Evolutionary conservation across 2,797 vertebrate genomes (phyloP).

Genomic region (Otolemur crassicaudatus): DNA sequence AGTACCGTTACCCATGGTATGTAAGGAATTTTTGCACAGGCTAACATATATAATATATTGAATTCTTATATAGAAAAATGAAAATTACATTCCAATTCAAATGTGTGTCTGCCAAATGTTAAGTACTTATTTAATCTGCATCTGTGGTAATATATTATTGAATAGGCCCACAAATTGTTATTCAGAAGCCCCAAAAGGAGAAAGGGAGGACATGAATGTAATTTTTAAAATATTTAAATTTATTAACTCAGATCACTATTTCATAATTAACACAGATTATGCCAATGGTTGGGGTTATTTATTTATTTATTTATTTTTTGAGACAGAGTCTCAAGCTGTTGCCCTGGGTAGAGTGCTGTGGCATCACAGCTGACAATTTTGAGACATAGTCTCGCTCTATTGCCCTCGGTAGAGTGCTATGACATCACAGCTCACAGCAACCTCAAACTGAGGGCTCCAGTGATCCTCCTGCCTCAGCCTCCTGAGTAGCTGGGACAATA

Average conservation of each 20-base stretch:
- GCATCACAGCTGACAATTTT: too few relatives aligned
- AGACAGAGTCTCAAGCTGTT: too few relatives aligned
- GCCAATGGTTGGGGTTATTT: too few relatives aligned
- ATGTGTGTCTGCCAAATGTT: background rate
- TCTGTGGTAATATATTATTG: background rate
- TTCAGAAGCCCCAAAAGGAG: background rate
- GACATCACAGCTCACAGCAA: too few relatives aligned
- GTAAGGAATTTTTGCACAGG: background rate
- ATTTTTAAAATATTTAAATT: slow-evolving; percentile 37
- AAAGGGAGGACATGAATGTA: background rate
- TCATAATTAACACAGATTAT: background rate
- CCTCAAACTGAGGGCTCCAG: too few relatives aligned
- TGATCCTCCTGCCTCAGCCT: too few relatives aligned
- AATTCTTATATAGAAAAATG: background rate
- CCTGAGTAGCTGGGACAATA: too few relatives aligned
- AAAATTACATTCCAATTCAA: background rate
- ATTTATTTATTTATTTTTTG: too few relatives aligned
- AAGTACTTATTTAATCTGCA: background rate
- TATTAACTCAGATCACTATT: background rate
- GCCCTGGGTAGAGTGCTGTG: too few relatives aligned
- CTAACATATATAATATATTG: background rate
- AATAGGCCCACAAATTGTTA: background rate
- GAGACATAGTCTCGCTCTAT: too few relatives aligned
- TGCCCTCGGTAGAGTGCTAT: too few relatives aligned
- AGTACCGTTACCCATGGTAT: background rate